Evolutionary conservation across 2,888 invertebrate species (phyloP).

Genomic region (Crepidodera aurea): DNA sequence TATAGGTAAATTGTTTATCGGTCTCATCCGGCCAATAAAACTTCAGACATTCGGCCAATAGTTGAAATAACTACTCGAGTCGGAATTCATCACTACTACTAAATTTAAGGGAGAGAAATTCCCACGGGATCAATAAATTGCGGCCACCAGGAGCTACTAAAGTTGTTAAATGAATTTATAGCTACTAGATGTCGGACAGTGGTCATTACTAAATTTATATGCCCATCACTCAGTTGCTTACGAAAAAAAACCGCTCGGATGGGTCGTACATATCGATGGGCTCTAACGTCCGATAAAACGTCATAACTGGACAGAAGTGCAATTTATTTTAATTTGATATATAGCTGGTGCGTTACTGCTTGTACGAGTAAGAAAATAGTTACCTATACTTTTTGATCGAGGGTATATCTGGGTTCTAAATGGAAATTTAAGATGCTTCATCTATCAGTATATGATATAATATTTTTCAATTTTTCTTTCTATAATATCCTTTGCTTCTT

Average conservation of each 20-base stretch:
- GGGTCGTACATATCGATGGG: neutral
- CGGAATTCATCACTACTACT: slow-evolving; percentile 51
- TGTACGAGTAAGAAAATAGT: too few species aligned
- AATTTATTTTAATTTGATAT: neutral
- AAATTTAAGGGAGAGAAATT: slow-evolving; percentile 49
- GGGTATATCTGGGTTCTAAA: too few species aligned
- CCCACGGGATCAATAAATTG: slow-evolving; percentile 60
- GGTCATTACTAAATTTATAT: slow-evolving; percentile 61
- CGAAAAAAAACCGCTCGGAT: slow-evolving; percentile 14
- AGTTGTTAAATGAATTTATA: slow-evolving; percentile 64
- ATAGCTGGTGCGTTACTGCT: too few species aligned
- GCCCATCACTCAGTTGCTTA: slow-evolving; percentile 48
- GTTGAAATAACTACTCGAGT: slow-evolving; percentile 50
- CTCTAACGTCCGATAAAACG: neutral
- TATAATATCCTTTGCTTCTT: too few species aligned
- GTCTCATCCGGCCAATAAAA: slow-evolving; percentile 32
- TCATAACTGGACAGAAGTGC: neutral
- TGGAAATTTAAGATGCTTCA: too few species aligned
- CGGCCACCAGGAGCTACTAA: slow-evolving; percentile 60
- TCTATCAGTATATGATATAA: too few species aligned
- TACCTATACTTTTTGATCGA: too few species aligned
- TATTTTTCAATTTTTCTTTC: too few species aligned
- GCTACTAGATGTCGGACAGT: slow-evolving; percentile 59
- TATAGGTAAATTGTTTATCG: slow-evolving; percentile 31
- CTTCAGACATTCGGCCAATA: slow-evolving; percentile 36